Percentiles rank a stretch among this genome's conserved stretches.
Conservation (phyloP, 2,888 invertebrate genomes). For the Biston stratarius region DNA sequence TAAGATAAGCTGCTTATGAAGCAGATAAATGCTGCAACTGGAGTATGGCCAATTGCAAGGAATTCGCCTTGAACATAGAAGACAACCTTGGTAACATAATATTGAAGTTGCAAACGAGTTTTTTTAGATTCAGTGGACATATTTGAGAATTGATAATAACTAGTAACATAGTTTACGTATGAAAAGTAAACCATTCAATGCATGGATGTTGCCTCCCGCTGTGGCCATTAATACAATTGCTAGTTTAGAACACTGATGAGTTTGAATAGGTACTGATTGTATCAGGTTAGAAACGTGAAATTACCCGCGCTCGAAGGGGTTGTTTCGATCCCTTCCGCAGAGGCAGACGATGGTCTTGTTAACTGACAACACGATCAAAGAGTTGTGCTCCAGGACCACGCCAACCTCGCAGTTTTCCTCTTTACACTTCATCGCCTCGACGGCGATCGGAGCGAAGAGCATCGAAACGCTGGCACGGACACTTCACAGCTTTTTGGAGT, state of each 20-base stretch:
- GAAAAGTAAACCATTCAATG: constrained; percentile 30
- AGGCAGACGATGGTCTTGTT: constrained; percentile 85
- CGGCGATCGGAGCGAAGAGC: constrained; percentile 85
- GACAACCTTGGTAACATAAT: constrained; percentile 69
- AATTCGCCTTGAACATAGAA: constrained; percentile 74
- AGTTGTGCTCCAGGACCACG: constrained; percentile 83
- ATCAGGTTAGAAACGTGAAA: constrained; percentile 63
- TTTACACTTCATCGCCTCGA: constrained; percentile 86
- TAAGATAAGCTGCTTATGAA: constrained; percentile 24
- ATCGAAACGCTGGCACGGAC: constrained; percentile 78
- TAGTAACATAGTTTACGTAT: constrained; percentile 23
- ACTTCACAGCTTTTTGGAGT: constrained; percentile 64
- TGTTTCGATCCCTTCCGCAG: constrained; percentile 80
- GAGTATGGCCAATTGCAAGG: constrained; percentile 62
- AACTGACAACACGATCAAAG: constrained; percentile 81
- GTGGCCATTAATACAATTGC: constrained; percentile 43
- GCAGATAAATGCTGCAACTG: constrained; percentile 51
- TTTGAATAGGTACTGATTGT: constrained; percentile 59
- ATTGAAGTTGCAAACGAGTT: constrained; percentile 68
- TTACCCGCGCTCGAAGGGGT: constrained; percentile 85
- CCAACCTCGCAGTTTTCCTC: constrained; percentile 86
- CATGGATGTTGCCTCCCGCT: constrained; percentile 34
- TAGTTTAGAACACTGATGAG: constrained; percentile 52
- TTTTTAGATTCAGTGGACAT: constrained; percentile 48
- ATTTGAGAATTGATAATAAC: constrained; percentile 21